Conservation (phyloP, 2,113 vertebrate genomes). For the Sula dactylatra region DNA sequence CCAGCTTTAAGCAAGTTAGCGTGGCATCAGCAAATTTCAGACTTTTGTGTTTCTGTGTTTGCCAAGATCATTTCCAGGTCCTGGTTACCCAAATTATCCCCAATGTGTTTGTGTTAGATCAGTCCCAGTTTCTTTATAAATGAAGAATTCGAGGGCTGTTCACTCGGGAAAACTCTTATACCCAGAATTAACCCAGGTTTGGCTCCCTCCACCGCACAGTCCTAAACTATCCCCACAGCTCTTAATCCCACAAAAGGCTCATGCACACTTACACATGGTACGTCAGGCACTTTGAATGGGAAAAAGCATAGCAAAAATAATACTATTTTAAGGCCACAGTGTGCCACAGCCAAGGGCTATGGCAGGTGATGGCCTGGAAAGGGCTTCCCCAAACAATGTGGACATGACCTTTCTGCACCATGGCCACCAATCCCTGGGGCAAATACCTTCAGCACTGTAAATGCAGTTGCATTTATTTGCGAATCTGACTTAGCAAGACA, state of each 20-base stretch:
- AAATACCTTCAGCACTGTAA: not conserved
- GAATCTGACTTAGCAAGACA: not conserved
- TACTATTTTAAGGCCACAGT: not conserved
- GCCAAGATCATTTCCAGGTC: not conserved
- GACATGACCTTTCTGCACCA: not conserved
- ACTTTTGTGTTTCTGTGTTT: not conserved
- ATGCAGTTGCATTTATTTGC: not conserved
- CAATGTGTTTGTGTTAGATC: not conserved
- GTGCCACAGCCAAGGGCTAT: not conserved
- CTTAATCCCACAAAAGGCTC: not conserved
- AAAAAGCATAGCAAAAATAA: not conserved
- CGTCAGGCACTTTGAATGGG: not conserved
- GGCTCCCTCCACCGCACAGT: not conserved
- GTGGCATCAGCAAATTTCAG: not conserved
- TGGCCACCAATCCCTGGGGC: not conserved
- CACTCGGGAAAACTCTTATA: fast-evolving
- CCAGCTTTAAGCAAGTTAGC: not conserved
- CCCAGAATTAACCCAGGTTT: not conserved
- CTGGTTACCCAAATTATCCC: not conserved
- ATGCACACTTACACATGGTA: fast-evolving
- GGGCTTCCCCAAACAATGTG: not conserved
- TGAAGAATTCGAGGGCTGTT: not conserved
- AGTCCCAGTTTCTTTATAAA: not conserved
- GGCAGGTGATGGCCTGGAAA: not conserved
- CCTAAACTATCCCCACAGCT: not conserved